A percentile compares a stretch with the other conserved stretches of the same genome.
Evolutionary conservation across 2,888 invertebrate species (phyloP).

Genomic region (Maniola hyperantus): DNA sequence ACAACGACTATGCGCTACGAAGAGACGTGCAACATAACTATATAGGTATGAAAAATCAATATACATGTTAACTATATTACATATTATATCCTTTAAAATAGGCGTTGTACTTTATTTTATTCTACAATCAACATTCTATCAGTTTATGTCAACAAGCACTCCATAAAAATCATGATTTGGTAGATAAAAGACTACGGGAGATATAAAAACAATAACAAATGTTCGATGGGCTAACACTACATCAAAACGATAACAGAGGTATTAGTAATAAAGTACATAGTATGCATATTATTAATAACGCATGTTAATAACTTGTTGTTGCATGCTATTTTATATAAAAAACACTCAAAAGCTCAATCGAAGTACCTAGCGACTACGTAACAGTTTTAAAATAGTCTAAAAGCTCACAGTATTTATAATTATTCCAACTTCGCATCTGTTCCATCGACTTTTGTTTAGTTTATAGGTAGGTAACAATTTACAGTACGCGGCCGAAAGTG

Average conservation of each 20-base stretch:
- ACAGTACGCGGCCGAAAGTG: too few relatives aligned
- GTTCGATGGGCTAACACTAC: conserved; percentile 65
- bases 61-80: conserved; percentile 1
- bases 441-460: neutral
- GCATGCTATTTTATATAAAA: conserved; percentile 25
- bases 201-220: conserved; percentile 58
- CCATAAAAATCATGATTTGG: conserved; percentile 63
- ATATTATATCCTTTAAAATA: neutral
- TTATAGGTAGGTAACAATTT: neutral
- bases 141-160: conserved; percentile 68
- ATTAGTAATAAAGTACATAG: conserved; percentile 32
- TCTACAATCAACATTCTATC: conserved; percentile 61
- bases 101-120: neutral
- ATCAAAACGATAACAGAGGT: conserved; percentile 62
- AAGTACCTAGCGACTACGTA: neutral
- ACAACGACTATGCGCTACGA: conserved; percentile 14
- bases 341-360: conserved; percentile 9
- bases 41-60: neutral
- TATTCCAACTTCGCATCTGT: neutral
- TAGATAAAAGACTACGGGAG: conserved; percentile 59
- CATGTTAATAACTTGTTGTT: conserved; percentile 20
- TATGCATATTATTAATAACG: conserved; percentile 17
- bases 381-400: neutral
- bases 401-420: neutral
- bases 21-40: conserved; percentile 23